Conservation (phyloP, 2,113 vertebrate species). For the Alectura lathami region DNA sequence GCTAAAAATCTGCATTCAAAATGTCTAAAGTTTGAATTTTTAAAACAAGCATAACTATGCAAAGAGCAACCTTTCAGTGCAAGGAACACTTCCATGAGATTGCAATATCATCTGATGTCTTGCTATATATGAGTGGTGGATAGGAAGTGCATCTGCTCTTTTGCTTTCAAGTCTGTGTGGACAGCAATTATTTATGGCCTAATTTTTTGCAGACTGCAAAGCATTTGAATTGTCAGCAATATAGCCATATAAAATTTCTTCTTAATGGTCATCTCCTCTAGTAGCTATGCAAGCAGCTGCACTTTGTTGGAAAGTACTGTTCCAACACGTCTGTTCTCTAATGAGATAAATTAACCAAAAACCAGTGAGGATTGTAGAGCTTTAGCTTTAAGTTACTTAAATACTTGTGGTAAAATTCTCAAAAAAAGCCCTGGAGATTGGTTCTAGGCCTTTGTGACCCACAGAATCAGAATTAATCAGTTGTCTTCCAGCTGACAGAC, state of each 20-base stretch:
- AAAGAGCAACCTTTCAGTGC: background rate
- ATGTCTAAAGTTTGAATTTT: background rate
- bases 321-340: background rate
- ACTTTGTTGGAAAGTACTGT: background rate
- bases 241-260: background rate
- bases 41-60: background rate
- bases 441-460: background rate
- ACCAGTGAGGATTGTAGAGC: background rate
- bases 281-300: background rate
- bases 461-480: background rate
- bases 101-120: background rate
- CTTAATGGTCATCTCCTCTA: background rate
- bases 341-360: constrained; percentile 21
- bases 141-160: background rate
- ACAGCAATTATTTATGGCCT: background rate
- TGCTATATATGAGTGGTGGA: background rate
- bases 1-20: background rate
- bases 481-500: background rate
- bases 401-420: background rate
- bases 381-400: background rate
- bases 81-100: background rate
- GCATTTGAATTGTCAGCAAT: background rate
- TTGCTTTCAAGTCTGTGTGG: background rate
- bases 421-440: background rate
- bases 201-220: background rate